Evolutionary conservation across 1,140 invertebrate species (phyloP), one percentile per base, ranked within the genome.

Genomic region (Leptopilina boulardi): DNA sequence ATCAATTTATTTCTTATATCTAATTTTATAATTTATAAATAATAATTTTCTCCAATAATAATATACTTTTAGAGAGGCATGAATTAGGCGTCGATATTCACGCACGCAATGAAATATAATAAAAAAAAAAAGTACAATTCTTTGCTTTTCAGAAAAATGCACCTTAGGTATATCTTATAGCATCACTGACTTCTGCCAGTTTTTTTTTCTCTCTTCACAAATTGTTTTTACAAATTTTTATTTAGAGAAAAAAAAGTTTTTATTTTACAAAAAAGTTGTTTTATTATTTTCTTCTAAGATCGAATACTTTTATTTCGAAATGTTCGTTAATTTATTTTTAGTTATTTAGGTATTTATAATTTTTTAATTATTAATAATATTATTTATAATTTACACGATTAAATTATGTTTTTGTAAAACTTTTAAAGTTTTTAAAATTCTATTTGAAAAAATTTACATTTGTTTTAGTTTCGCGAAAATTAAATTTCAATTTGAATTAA

Each of bases 81-180:
- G 59, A 66, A 34, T 66, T 66, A 30, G 59, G 59, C 59, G 23
- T 30, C 59, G 4, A 30, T 30, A 66, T 66, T 66, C 59, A 66
- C 59, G 59, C 23, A 30, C 59, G 59, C 59, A 66, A n/a, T 66
- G 59, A 66, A 66, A 66, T 30, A 30, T 23, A 34, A 10, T 54
- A 18, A 8, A 38, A 8, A 38, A 4, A 8, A 54, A 54, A 54
- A 54, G 51, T 54, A 30, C 15, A 30, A 13, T 66, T 30, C 23
- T 66, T 30, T n/a, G 21, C 56, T 66, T 66, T 30, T 6, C 4
- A 38, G 34, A 26, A 66, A n/a, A 66, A 34, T 66, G 59, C 59
- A 30, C 59, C 59, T 26, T 30, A 13, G 59, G 59, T 70, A 21
- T 73, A 51, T 70, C 66, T n/a, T 38, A 26, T 38, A 66, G 34